Percentiles rank a stretch among this genome's conserved stretches.
phyloP scores from a whole-genome alignment of 2,113 vertebrate genomes.

The Coturnix japonica region DNA sequence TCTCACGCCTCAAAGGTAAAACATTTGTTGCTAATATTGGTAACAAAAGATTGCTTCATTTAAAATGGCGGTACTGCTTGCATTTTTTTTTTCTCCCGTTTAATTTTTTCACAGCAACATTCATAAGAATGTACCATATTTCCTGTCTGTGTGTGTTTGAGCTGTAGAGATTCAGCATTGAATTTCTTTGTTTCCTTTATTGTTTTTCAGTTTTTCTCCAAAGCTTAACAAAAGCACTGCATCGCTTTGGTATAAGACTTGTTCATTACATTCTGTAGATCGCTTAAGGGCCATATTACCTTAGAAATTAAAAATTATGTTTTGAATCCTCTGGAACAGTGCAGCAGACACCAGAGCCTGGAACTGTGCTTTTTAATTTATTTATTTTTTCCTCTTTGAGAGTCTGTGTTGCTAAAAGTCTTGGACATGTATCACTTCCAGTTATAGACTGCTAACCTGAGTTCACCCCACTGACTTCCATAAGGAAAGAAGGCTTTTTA shows the following conservation, averaged over 20 bases:
- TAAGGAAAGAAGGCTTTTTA: background rate
- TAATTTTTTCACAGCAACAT: constrained; percentile 7
- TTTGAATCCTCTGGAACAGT: background rate
- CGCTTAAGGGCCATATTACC: background rate
- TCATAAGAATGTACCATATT: background rate
- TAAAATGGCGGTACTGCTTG: background rate
- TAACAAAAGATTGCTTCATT: background rate
- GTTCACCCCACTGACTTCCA: background rate
- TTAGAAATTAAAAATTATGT: constrained; percentile 4
- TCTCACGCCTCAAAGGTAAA: background rate
- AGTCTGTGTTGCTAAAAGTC: background rate
- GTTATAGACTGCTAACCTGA: background rate
- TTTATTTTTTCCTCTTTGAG: background rate
- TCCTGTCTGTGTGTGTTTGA: background rate
- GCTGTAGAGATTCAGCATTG: background rate
- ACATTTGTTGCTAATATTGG: background rate
- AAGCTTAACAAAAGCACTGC: constrained; percentile 9
- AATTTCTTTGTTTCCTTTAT: background rate
- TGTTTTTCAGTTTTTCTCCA: background rate
- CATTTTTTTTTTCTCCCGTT: background rate
- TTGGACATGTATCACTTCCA: background rate
- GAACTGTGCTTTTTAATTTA: background rate
- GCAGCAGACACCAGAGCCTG: no score
- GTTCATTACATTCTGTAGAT: background rate
- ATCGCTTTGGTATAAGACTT: constrained; percentile 1